Base-by-base conservation (phyloP, 2,797 vertebrate genomes). In the Perdix hodgsoniae region DNA sequence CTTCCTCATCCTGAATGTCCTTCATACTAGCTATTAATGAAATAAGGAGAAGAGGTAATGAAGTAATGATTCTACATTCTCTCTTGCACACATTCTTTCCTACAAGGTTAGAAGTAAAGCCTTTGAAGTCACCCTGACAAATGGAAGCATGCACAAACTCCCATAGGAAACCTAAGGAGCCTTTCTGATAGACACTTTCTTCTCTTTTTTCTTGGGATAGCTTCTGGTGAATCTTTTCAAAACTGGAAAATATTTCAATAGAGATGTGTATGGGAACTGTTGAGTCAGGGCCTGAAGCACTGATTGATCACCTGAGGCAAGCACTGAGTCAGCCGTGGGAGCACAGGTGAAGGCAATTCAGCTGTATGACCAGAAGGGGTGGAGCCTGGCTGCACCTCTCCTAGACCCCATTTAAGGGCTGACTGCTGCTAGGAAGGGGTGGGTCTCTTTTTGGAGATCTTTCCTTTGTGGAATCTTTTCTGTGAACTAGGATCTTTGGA, bases 61-160 rank as follows among this genome's bases (percentile, higher is more conserved):
- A 75, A 89, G 66, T 77, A 63, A 26, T 61, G 57, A n/a, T 29
- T 80, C 85, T 74, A 31, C 3, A 5, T 56, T 64, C 86, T 39
- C 71, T 65, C 65, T 81, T 13, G 3, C 17, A 47, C 19, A 23
- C 11, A 31, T 49, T 74, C 74, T 70, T 91, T 88, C 29, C 22
- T 39, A 61, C 39, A 92, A 78, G 24, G 37, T 45, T 83, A 73
- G 71, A 81, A 76, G 56, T 37, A 78, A 49, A 88, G 86, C 29
- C 44, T 88, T 79, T 92, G 70, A 93, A 93, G 50, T 75, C 49
- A 35, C 57, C 37, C 85, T 90, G 33, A 70, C 73, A 91, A 81
- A 66, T n/a, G 49, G 77, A 40, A 91, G 10, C 4, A 0, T n/a
- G 18, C 33, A 29, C 26, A 11, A 39, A 14, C n/a, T 90, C 50